These are phyloP conservation scores for Myxocyprinus asiaticus DNA, from an alignment of 2,113 vertebrate species.

Conservation along the genomic window DNA sequence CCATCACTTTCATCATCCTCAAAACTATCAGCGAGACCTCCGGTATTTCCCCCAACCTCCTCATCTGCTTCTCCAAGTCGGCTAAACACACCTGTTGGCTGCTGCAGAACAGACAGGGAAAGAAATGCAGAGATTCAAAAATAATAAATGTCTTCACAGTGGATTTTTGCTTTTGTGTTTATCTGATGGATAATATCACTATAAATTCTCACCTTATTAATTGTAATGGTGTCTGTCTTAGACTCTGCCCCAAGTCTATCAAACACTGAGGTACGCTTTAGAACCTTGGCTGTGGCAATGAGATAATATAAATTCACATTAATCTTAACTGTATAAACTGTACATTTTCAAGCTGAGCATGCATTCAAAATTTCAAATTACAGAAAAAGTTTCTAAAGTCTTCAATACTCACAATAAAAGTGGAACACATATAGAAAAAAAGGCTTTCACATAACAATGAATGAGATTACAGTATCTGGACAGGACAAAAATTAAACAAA, in stretches of 20 bases:
- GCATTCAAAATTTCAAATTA: too few species aligned
- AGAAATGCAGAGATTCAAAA: background rate
- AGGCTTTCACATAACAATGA: too few species aligned
- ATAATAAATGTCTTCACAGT: background rate
- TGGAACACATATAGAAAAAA: too few species aligned
- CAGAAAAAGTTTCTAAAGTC: too few species aligned
- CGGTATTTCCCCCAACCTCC: slow-evolving; percentile 15
- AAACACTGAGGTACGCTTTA: slow-evolving; percentile 87
- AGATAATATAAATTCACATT: background rate
- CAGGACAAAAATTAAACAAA: too few species aligned
- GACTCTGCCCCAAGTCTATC: slow-evolving; percentile 88
- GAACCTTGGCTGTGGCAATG: slow-evolving; percentile 64
- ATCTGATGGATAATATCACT: background rate
- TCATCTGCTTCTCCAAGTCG: slow-evolving; percentile 77
- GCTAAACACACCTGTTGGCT: slow-evolving; percentile 93
- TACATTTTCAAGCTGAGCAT: too few species aligned
- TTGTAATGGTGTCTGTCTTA: slow-evolving; percentile 72
- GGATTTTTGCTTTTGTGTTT: background rate
- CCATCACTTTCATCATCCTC: slow-evolving; percentile 77
- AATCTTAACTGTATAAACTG: background rate
- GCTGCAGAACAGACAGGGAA: slow-evolving; percentile 1
- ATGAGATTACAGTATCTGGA: too few species aligned
- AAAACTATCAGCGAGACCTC: background rate
- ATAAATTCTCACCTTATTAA: slow-evolving; percentile 76
- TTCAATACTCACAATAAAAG: too few species aligned